These are phyloP conservation scores for Chouioia cunea DNA, from an alignment of 2,888 invertebrate genomes.

Conservation along the genomic window DNA sequence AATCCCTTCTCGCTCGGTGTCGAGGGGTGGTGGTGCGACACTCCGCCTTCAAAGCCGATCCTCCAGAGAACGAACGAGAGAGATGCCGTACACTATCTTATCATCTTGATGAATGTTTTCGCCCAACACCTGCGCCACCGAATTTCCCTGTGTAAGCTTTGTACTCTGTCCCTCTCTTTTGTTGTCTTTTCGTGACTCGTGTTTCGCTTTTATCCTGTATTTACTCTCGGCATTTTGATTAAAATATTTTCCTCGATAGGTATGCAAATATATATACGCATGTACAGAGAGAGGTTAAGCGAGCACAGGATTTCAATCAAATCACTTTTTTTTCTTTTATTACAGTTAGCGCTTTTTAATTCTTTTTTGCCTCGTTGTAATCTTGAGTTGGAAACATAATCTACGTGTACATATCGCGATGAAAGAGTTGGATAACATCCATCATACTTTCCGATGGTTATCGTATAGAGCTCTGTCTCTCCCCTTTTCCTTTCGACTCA, in stretches of 20 bases:
- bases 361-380: too few relatives aligned
- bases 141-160: slow-evolving; percentile 55
- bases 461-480: not conserved
- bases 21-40: slow-evolving; percentile 32
- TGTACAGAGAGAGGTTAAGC: too few relatives aligned
- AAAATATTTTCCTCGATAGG: too few relatives aligned
- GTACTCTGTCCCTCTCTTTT: slow-evolving; percentile 28
- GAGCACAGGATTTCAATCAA: too few relatives aligned
- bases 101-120: slow-evolving; percentile 65
- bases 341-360: slow-evolving; percentile 1
- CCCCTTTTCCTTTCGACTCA: not conserved
- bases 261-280: too few relatives aligned
- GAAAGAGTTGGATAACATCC: too few relatives aligned
- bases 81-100: slow-evolving; percentile 53
- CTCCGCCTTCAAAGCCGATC: slow-evolving; percentile 46
- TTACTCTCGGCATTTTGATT: slow-evolving; percentile 11
- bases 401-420: too few relatives aligned
- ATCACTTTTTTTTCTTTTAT: slow-evolving; percentile 11
- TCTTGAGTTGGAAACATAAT: too few relatives aligned
- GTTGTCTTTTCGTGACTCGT: slow-evolving; percentile 4
- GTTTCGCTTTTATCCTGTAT: not conserved
- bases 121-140: slow-evolving; percentile 63
- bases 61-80: not conserved
- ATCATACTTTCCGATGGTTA: too few relatives aligned
- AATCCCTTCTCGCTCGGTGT: slow-evolving; percentile 48